A percentile compares a stretch with the other conserved stretches of the same genome.
phyloP scores from a whole-genome alignment of 2,113 vertebrate genomes.

The Formicarius rufipectus region DNA sequence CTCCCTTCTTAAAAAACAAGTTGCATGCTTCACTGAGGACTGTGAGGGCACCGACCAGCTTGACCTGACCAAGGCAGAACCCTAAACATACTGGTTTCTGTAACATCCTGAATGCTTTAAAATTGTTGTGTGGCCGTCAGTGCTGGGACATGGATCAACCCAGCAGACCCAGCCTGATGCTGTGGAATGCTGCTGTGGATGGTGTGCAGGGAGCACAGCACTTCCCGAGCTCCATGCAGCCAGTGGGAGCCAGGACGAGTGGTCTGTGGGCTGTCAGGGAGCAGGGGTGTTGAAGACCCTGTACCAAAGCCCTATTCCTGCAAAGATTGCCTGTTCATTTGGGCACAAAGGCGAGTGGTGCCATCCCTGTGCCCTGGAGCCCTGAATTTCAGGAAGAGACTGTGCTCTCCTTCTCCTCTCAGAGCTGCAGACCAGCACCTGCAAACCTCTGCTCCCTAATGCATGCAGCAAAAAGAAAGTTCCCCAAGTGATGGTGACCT shows the following conservation, averaged over 20 bases:
- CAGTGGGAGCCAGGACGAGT: neutral
- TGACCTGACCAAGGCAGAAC: neutral
- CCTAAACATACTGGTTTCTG: neutral
- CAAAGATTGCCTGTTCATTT: neutral
- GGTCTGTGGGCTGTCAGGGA: neutral
- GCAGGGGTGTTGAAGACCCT: neutral
- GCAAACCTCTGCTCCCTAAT: neutral
- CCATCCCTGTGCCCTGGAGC: neutral
- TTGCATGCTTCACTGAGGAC: neutral
- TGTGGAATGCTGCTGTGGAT: neutral
- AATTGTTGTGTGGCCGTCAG: neutral
- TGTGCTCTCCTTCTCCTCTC: neutral
- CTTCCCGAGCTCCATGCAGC: neutral
- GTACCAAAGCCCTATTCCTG: neutral
- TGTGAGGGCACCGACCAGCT: neutral
- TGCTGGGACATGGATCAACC: neutral
- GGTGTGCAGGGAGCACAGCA: fast-evolving
- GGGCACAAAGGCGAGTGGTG: neutral
- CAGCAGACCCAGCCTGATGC: neutral
- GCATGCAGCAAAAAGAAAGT: neutral
- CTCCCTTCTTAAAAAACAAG: neutral
- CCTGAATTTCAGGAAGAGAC: neutral
- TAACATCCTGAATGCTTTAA: neutral
- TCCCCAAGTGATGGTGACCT: neutral
- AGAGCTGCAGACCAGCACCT: neutral